phyloP scores from a whole-genome alignment of 2,888 invertebrate species.

The Choreutis nemorana region DNA sequence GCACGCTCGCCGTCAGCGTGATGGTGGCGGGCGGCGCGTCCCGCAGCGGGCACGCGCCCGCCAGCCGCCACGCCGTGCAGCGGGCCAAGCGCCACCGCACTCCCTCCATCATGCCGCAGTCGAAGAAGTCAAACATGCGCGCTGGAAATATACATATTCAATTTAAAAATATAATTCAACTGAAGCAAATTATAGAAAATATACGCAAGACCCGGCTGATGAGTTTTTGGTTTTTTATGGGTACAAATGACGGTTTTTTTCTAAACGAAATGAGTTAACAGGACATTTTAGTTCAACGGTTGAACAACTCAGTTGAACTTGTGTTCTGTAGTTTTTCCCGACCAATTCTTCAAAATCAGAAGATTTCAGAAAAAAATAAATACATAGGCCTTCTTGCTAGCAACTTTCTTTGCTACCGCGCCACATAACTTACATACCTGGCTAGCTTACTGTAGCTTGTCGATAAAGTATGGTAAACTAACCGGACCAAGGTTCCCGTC shows the following conservation, averaged over 20 bases:
- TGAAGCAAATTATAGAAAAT: neutral
- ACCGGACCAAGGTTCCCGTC: slow-evolving; percentile 92
- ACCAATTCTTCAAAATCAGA: too few species aligned
- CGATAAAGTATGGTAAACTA: slow-evolving; percentile 34
- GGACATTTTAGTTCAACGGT: too few species aligned
- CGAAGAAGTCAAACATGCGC: slow-evolving; percentile 93
- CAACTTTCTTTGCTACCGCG: too few species aligned
- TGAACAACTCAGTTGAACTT: too few species aligned
- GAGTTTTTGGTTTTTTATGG: slow-evolving; percentile 2
- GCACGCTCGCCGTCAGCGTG: slow-evolving; percentile 69
- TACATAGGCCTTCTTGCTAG: too few species aligned
- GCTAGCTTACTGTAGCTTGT: too few species aligned
- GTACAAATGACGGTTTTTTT: slow-evolving; percentile 6
- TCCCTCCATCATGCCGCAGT: slow-evolving; percentile 91
- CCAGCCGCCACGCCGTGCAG: slow-evolving; percentile 68
- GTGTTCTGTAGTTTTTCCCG: too few species aligned
- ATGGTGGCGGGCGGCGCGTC: slow-evolving; percentile 61
- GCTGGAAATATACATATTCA: too few species aligned
- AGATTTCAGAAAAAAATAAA: too few species aligned
- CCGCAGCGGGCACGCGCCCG: slow-evolving; percentile 48
- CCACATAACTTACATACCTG: too few species aligned
- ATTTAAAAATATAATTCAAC: too few species aligned
- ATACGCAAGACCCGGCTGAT: slow-evolving; percentile 1
- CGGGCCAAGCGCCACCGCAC: slow-evolving; percentile 82
- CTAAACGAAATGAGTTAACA: too few species aligned